Evolutionary conservation across 2,113 vertebrate species (phyloP).

Genomic region (Ictalurus furcatus): DNA sequence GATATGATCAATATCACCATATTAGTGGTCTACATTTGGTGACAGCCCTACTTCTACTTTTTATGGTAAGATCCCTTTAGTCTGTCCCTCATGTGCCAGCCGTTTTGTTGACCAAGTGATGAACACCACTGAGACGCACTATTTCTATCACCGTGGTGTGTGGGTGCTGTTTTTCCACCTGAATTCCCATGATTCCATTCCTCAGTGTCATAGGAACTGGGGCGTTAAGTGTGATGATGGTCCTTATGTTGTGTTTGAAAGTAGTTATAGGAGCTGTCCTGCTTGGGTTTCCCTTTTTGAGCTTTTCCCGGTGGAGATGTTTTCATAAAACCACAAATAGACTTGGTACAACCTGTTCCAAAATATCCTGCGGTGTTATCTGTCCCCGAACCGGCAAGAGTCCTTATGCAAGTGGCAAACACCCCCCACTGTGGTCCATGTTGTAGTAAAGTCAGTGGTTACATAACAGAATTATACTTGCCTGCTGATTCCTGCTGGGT

Average conservation of each 20-base stretch:
- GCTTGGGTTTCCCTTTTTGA: neutral
- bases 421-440: neutral
- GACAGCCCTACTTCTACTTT: neutral
- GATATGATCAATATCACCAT: no score
- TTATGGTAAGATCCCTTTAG: neutral
- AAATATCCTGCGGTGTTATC: constrained; percentile 12
- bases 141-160: constrained; percentile 36
- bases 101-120: constrained; percentile 34
- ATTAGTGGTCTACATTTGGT: neutral
- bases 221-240: neutral
- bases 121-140: constrained; percentile 54
- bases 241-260: neutral
- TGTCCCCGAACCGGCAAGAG: constrained; percentile 37
- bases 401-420: constrained; percentile 57
- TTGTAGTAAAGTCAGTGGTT: constrained; percentile 51
- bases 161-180: constrained; percentile 54
- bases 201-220: constrained; percentile 6
- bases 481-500: constrained; percentile 58
- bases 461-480: constrained; percentile 62
- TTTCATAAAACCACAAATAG: neutral
- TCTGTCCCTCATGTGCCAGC: neutral
- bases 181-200: constrained; percentile 55
- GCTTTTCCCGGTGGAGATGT: constrained; percentile 4
- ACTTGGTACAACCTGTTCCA: neutral
- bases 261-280: neutral